Evolutionary conservation across 2,888 invertebrate species (phyloP).

Genomic region (Tortricodes alternella): DNA sequence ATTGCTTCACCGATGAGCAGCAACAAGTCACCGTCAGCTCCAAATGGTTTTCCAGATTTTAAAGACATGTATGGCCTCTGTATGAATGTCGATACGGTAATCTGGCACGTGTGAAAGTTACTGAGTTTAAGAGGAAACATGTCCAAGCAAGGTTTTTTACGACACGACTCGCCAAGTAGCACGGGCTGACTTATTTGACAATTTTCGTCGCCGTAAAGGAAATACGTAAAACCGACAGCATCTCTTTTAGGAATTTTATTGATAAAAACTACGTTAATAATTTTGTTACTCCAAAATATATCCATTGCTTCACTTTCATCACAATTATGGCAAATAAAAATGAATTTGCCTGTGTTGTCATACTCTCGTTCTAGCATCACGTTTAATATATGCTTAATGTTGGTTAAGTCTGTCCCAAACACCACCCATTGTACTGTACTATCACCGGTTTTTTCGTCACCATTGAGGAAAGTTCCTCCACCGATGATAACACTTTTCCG

Average conservation of each 20-base stretch:
- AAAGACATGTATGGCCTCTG: slow-evolving; percentile 62
- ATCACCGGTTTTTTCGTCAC: slow-evolving; percentile 32
- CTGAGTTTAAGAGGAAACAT: slow-evolving; percentile 55
- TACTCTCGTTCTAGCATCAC: slow-evolving; percentile 50
- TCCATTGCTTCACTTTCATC: slow-evolving; percentile 51
- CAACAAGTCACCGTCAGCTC: slow-evolving; percentile 64
- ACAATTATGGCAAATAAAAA: slow-evolving; percentile 63
- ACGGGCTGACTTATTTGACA: slow-evolving; percentile 52
- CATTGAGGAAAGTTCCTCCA: slow-evolving; percentile 42
- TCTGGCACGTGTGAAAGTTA: slow-evolving; percentile 56
- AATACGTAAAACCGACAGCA: slow-evolving; percentile 47
- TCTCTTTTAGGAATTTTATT: slow-evolving; percentile 37
- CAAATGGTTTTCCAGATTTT: slow-evolving; percentile 45
- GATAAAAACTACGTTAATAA: slow-evolving; percentile 59
- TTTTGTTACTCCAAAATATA: slow-evolving; percentile 57
- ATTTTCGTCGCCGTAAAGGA: slow-evolving; percentile 50
- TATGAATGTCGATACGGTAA: slow-evolving; percentile 60
- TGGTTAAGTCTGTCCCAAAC: slow-evolving; percentile 48
- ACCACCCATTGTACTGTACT: slow-evolving; percentile 51
- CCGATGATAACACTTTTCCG: slow-evolving; percentile 51
- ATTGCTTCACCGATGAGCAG: slow-evolving; percentile 50
- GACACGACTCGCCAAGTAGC: slow-evolving; percentile 39
- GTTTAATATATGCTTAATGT: slow-evolving; percentile 46
- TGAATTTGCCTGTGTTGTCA: slow-evolving; percentile 60
- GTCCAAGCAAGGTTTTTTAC: slow-evolving; percentile 4